These are phyloP conservation scores for Adelphocoris suturalis DNA, from an alignment of 2,888 invertebrate genomes.

Conservation along the genomic window DNA sequence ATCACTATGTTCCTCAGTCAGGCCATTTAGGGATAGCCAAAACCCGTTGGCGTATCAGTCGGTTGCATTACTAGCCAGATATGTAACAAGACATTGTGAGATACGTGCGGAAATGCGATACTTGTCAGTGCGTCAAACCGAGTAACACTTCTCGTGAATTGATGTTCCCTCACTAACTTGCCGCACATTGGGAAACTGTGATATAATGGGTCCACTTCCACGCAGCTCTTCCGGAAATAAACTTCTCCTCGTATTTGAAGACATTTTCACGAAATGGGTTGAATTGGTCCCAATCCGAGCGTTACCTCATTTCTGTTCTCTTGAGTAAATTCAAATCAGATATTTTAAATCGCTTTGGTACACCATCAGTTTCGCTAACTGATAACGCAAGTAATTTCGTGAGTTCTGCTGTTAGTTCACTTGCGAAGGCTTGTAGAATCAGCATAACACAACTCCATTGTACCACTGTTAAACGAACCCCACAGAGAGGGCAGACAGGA, in stretches of 20 bases:
- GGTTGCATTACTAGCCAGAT: constrained; percentile 40
- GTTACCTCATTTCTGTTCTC: constrained; percentile 74
- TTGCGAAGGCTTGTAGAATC: constrained; percentile 66
- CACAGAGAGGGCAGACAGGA: constrained; percentile 77
- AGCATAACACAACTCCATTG: constrained; percentile 75
- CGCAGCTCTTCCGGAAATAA: constrained; percentile 75
- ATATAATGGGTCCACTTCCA: constrained; percentile 77
- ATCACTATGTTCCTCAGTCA: constrained; percentile 54
- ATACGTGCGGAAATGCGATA: constrained; percentile 23
- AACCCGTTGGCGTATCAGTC: constrained; percentile 55
- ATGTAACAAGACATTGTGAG: constrained; percentile 41
- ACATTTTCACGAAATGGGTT: constrained; percentile 76
- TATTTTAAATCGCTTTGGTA: constrained; percentile 61
- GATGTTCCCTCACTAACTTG: constrained; percentile 46
- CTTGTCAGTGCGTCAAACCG: constrained; percentile 7
- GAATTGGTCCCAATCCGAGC: constrained; percentile 74
- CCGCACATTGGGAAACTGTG: constrained; percentile 70
- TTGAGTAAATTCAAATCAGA: constrained; percentile 35
- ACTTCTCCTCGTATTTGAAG: constrained; percentile 76
- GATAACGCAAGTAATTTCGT: constrained; percentile 62
- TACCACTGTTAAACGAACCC: constrained; percentile 77
- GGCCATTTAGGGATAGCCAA: constrained; percentile 68
- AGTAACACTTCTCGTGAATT: constrained; percentile 23
- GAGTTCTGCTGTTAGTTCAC: too few species aligned
- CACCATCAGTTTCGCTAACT: constrained; percentile 37